phyloP scores from a whole-genome alignment of 2,797 vertebrate genomes.

The Leptoclinus maculatus region DNA sequence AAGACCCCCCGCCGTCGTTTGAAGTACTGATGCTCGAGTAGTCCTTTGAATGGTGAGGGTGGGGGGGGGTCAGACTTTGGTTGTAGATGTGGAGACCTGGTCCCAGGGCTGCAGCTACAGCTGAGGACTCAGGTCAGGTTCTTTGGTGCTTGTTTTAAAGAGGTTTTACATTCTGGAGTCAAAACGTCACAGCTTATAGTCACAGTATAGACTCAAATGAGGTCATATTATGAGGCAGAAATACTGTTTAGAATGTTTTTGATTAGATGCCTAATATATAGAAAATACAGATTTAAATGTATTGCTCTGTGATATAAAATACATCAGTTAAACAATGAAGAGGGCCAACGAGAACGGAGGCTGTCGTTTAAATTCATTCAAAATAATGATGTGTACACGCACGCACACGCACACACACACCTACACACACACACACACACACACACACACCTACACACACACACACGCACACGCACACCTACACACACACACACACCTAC shows the following conservation, averaged over 20 bases:
- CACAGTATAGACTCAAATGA: neutral
- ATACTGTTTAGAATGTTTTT: neutral
- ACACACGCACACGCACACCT: too few relatives aligned
- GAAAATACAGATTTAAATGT: neutral
- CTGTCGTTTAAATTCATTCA: too few relatives aligned
- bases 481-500: too few relatives aligned
- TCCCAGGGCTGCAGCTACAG: neutral
- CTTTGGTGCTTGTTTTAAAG: neutral
- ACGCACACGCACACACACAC: too few relatives aligned
- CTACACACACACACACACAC: too few relatives aligned
- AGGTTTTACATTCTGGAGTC: too few relatives aligned
- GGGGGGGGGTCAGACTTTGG: neutral
- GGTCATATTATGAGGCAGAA: neutral
- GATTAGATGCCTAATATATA: too few relatives aligned
- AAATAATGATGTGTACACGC: neutral
- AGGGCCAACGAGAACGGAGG: too few relatives aligned
- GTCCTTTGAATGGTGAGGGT: slow-evolving; percentile 1
- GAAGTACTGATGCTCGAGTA: neutral
- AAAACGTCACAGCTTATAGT: neutral
- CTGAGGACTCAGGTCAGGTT: too few relatives aligned
- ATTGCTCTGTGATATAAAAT: too few relatives aligned
- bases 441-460: too few relatives aligned
- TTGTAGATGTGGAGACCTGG: neutral
- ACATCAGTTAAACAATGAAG: too few relatives aligned
- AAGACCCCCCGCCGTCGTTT: neutral